Percentiles rank a stretch among this genome's conserved stretches.
Conservation (phyloP, 2,797 vertebrate species). For the Eospalax fontanierii region DNA sequence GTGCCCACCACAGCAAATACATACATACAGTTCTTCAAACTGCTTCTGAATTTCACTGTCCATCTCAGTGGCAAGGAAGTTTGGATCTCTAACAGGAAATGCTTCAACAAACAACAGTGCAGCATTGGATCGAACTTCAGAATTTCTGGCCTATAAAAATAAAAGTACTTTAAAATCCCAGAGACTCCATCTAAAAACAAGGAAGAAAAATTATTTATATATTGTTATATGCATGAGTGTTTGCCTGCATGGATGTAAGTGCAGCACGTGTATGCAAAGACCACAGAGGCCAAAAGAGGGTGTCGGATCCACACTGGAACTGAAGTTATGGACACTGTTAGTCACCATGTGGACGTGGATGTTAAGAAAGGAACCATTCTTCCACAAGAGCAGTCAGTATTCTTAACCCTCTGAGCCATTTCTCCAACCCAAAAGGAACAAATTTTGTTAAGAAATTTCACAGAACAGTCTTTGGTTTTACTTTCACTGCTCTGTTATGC, state of each 20-base stretch:
- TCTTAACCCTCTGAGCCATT: too few species aligned
- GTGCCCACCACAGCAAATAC: slow-evolving; percentile 70
- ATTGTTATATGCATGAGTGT: too few species aligned
- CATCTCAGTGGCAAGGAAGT: slow-evolving; percentile 89
- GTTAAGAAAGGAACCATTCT: too few species aligned
- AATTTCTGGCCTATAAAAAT: slow-evolving; percentile 93
- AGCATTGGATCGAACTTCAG: slow-evolving; percentile 96
- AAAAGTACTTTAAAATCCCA: slow-evolving; percentile 20
- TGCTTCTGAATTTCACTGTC: slow-evolving; percentile 95
- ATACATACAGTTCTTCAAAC: slow-evolving; percentile 95
- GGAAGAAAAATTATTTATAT: too few species aligned
- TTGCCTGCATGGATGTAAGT: neutral
- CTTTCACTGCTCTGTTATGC: neutral
- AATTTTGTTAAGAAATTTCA: neutral
- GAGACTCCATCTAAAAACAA: neutral
- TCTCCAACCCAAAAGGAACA: neutral
- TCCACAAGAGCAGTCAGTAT: too few species aligned
- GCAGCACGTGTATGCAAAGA: too few species aligned
- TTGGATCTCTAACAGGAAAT: slow-evolving; percentile 95
- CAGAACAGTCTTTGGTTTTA: neutral
- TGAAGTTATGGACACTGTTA: too few species aligned
- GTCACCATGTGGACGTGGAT: too few species aligned
- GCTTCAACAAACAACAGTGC: slow-evolving; percentile 96
- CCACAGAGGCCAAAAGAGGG: too few species aligned
- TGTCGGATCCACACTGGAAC: too few species aligned